phyloP scores from a whole-genome alignment of 2,113 vertebrate genomes.

The Mugil cephalus region DNA sequence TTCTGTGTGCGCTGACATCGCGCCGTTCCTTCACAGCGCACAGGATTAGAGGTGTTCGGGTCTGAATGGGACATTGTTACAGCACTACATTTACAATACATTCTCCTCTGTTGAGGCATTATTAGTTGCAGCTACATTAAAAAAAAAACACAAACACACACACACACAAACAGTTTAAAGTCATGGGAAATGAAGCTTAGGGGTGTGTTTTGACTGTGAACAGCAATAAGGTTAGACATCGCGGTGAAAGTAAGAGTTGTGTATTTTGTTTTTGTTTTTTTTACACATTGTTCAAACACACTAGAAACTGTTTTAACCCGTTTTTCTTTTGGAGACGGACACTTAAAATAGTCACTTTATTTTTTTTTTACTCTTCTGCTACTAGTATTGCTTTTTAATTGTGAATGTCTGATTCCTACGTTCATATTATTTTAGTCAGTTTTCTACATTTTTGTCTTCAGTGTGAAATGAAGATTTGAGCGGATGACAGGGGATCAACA shows the following conservation, averaged over 20 bases:
- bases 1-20: conserved; percentile 21
- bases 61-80: conserved; percentile 24
- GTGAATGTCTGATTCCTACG: too few relatives aligned
- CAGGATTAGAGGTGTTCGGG: background rate
- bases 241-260: conserved; percentile 1
- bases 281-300: background rate
- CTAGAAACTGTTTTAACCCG: background rate
- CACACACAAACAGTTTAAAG: conserved; percentile 4
- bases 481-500: too few relatives aligned
- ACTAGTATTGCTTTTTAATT: too few relatives aligned
- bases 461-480: conserved; percentile 26
- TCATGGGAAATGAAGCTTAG: background rate
- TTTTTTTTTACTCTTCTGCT: background rate
- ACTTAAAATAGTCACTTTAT: background rate
- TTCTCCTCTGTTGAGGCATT: background rate
- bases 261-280: background rate
- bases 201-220: conserved; percentile 27
- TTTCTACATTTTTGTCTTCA: conserved; percentile 1
- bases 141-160: background rate
- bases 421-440: background rate
- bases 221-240: background rate
- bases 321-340: background rate
- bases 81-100: conserved; percentile 14
- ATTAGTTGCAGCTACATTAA: conserved; percentile 22
- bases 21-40: background rate